Conservation (phyloP, 2,888 invertebrate genomes). For the Hetaerina titia region DNA sequence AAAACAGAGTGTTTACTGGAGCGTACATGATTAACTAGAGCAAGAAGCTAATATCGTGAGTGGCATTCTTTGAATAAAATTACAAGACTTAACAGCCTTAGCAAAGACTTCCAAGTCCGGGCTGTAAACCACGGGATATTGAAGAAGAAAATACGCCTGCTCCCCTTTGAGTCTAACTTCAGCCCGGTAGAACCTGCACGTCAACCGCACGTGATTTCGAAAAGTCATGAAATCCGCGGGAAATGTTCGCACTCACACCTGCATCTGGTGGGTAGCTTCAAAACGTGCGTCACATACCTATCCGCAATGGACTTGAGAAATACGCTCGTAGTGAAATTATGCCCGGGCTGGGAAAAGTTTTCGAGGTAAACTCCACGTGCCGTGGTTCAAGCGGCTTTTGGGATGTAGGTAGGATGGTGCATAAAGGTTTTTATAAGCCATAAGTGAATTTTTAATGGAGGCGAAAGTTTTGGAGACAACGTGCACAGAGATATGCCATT, state of each 20-base stretch:
- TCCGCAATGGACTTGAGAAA: neutral
- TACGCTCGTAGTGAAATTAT: neutral
- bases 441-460: conserved; percentile 20
- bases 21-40: neutral
- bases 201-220: neutral
- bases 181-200: neutral
- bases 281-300: neutral
- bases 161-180: neutral
- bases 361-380: neutral
- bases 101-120: neutral
- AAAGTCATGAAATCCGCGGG: neutral
- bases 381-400: neutral
- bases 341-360: neutral
- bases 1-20: neutral
- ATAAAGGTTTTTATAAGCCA: neutral
- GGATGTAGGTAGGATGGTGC: neutral
- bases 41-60: neutral
- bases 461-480: neutral
- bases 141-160: neutral
- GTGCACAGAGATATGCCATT: neutral
- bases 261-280: neutral
- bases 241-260: neutral
- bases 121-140: neutral
- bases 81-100: neutral
- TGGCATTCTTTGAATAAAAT: neutral